These are phyloP conservation scores for Bryconaethiops microstoma DNA, from an alignment of 2,797 vertebrate species.

Conservation along the genomic window DNA sequence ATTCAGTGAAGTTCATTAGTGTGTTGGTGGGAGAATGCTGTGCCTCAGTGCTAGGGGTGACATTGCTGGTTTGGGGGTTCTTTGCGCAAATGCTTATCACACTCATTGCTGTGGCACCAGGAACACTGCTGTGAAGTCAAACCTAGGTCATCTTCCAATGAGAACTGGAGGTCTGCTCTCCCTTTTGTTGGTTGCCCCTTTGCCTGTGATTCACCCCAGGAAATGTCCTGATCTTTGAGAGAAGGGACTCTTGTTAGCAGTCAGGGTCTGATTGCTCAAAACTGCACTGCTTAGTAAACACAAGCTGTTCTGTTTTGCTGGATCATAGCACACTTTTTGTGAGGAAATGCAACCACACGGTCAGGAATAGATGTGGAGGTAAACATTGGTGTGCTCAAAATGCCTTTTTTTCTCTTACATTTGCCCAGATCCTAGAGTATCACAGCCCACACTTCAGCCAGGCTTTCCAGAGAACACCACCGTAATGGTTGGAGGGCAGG, in stretches of 20 bases:
- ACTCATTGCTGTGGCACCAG: conserved; percentile 43
- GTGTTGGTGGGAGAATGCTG: conserved; percentile 56
- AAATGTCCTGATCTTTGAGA: conserved; percentile 36
- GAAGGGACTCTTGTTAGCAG: conserved; percentile 29
- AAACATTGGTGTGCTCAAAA: conserved; percentile 15
- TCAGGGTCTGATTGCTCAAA: conserved; percentile 34
- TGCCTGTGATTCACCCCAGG: conserved; percentile 37
- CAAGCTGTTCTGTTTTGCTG: conserved; percentile 18
- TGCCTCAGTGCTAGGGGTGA: conserved; percentile 57
- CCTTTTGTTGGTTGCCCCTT: conserved; percentile 48
- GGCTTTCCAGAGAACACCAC: conserved; percentile 79
- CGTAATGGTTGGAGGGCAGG: conserved; percentile 65
- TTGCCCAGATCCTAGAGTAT: conserved; percentile 64
- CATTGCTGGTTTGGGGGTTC: conserved; percentile 52
- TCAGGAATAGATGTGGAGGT: background rate
- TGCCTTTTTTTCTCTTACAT: background rate
- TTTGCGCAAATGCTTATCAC: conserved; percentile 55
- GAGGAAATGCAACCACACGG: conserved; percentile 6
- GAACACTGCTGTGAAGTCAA: conserved; percentile 58
- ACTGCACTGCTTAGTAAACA: conserved; percentile 29
- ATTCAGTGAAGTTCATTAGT: conserved; percentile 63
- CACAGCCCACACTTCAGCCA: conserved; percentile 71
- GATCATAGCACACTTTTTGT: background rate
- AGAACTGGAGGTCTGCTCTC: conserved; percentile 31
- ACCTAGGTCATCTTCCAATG: conserved; percentile 45